Base-by-base conservation (phyloP, 2,113 vertebrate genomes). In the Stictonetta naevosa region DNA sequence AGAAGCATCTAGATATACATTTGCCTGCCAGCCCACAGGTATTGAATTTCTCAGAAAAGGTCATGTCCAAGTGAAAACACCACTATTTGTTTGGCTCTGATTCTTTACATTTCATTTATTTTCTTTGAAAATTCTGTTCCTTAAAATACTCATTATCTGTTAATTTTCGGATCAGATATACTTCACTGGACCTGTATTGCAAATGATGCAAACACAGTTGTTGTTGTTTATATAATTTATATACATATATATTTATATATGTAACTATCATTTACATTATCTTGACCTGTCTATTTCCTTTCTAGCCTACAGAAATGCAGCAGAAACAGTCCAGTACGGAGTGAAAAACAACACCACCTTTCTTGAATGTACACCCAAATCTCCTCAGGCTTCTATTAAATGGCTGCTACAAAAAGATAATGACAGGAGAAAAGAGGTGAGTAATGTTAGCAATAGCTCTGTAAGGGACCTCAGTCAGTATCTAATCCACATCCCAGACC, bases 311-410 rank as follows among this genome's bases (percentile, higher is more conserved):
- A 99, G 99, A 98, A 99, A 99, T 0, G 99, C 99, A 31, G 99
- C 98, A 93, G 99, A 99, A 97, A 98, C 98, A 96, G 98, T 98
- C 89, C 99, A 99, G 86, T 99, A 99, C 10, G 99, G 99, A 84
- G 98, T 99, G 3, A 99, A 98, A 98, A 99, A 99, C 98, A 99
- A 99, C 97, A 99, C 99, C 94, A 99, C 99, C 63, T 99, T 99
- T 97, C 98, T 99, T 19, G 99, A 99, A 97, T 99, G 99, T 63
- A 94, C 98, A 29, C 98, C 99, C 40, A 99, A 99, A 97, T 98
- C 99, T 94, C 99, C 99, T 3, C 99, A 99, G 96, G 99, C 99
- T 33, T 99, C 99, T 21, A 92, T 99, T 91, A 99, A 98, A 88
- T 99, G 99, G 99, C 96, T 99, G 40, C 98, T 99, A 53, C 99